Percentiles rank a stretch among this genome's conserved stretches.
Conservation (phyloP, 2,888 invertebrate genomes). For the Panzeria rudis region DNA sequence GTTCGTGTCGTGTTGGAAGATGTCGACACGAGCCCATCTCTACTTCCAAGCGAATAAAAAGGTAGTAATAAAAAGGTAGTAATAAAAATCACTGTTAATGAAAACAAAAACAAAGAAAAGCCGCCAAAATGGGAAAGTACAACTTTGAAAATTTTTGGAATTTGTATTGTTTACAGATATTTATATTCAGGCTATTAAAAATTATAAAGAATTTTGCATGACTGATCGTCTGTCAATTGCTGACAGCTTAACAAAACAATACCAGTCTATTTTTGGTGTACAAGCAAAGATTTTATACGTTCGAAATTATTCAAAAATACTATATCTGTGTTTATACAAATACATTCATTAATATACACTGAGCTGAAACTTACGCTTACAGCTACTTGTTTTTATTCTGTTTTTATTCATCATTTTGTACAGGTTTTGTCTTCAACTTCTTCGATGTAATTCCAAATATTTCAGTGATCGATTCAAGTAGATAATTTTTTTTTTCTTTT, state of each 20-base stretch:
- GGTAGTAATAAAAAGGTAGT: not conserved
- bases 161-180: slow-evolving; percentile 31
- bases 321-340: not conserved
- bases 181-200: not conserved
- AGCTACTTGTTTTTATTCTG: not conserved
- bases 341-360: slow-evolving; percentile 4
- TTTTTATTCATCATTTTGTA: slow-evolving; percentile 26
- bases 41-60: not conserved
- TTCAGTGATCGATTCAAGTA: slow-evolving; percentile 24
- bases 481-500: slow-evolving; percentile 17
- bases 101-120: not conserved
- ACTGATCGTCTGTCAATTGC: slow-evolving; percentile 67
- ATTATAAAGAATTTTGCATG: slow-evolving; percentile 47
- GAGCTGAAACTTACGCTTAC: slow-evolving; percentile 33
- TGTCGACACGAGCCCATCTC: too few relatives aligned
- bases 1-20: too few relatives aligned
- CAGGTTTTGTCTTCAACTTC: not conserved
- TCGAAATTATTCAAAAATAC: not conserved
- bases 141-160: slow-evolving; percentile 1
- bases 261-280: slow-evolving; percentile 25
- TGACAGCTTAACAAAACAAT: slow-evolving; percentile 52
- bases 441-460: slow-evolving; percentile 12
- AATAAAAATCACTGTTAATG: not conserved
- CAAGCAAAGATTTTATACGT: not conserved
- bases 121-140: slow-evolving; percentile 6